Evolutionary conservation across 2,888 invertebrate species (phyloP).

Genomic region (Priocnemis perturbator): DNA sequence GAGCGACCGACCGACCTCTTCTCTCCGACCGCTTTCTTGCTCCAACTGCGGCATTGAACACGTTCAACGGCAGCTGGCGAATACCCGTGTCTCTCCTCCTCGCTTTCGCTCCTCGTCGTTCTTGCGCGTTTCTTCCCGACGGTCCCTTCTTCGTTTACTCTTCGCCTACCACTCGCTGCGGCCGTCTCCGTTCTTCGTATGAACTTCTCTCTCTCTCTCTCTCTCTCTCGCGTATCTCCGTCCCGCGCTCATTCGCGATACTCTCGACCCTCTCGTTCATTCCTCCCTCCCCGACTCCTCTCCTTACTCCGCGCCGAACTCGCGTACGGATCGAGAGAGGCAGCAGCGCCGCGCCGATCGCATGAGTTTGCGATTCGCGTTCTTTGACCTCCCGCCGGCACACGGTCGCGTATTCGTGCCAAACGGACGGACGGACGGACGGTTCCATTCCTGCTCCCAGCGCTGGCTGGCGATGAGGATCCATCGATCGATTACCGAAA

Average conservation of each 20-base stretch:
- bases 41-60: slow-evolving; percentile 72
- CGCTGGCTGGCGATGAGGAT: too few species aligned
- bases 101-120: slow-evolving; percentile 7
- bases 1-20: slow-evolving; percentile 54
- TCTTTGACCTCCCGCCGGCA: slow-evolving; percentile 67
- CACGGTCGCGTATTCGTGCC: slow-evolving; percentile 30
- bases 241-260: slow-evolving; percentile 15
- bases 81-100: slow-evolving; percentile 57
- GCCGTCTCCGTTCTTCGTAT: slow-evolving; percentile 10
- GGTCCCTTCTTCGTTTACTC: not conserved
- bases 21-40: slow-evolving; percentile 71
- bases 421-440: slow-evolving; percentile 3
- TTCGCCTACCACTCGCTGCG: slow-evolving; percentile 23
- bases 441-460: not conserved
- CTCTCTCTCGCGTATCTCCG: slow-evolving; percentile 23
- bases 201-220: slow-evolving; percentile 10
- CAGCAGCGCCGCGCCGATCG: slow-evolving; percentile 46
- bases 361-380: slow-evolving; percentile 66
- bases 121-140: slow-evolving; percentile 39
- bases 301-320: slow-evolving; percentile 18
- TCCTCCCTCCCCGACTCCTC: slow-evolving; percentile 25
- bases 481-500: too few species aligned
- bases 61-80: slow-evolving; percentile 74
- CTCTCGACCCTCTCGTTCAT: slow-evolving; percentile 24
- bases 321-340: slow-evolving; percentile 28